phyloP scores from a whole-genome alignment of 2,888 invertebrate genomes.

The Phorcus lineatus region DNA sequence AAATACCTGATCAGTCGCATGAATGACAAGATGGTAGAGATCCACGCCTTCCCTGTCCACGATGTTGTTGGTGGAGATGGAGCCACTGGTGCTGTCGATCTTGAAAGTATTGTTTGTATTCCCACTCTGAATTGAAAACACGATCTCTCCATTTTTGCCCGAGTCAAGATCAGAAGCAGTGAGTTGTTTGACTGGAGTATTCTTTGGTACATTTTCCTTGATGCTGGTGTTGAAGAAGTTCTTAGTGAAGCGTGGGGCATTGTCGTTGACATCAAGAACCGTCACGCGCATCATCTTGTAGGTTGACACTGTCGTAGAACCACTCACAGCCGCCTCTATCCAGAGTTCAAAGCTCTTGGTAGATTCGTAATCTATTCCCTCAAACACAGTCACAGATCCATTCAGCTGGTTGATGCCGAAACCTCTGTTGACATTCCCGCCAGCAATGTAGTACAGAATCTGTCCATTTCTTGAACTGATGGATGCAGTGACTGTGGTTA shows the following conservation, averaged over 20 bases:
- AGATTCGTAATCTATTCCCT: constrained; percentile 63
- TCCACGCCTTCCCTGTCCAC: constrained; percentile 92
- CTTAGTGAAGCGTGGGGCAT: constrained; percentile 86
- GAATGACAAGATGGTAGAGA: constrained; percentile 90
- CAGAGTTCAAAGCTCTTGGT: constrained; percentile 57
- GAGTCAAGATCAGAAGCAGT: constrained; percentile 87
- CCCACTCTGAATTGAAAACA: constrained; percentile 85
- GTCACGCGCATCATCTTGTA: constrained; percentile 82
- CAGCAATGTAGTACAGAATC: constrained; percentile 86
- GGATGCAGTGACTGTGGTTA: constrained; percentile 87
- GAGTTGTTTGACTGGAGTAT: constrained; percentile 82
- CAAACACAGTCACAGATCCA: constrained; percentile 55
- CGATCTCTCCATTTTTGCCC: constrained; percentile 55
- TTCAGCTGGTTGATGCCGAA: constrained; percentile 53
- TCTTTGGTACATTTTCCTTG: constrained; percentile 78
- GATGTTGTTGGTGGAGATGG: constrained; percentile 82
- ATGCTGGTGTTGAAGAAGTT: constrained; percentile 89
- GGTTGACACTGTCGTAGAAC: constrained; percentile 73
- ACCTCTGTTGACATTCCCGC: constrained; percentile 90
- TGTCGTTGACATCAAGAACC: constrained; percentile 94
- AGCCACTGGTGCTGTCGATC: constrained; percentile 90
- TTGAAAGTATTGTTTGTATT: constrained; percentile 88
- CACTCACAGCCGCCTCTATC: constrained; percentile 76
- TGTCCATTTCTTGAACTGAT: constrained; percentile 79
- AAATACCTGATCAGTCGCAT: constrained; percentile 84